Conservation (phyloP, 2,113 vertebrate genomes). For the Anarrhichthys ocellatus region DNA sequence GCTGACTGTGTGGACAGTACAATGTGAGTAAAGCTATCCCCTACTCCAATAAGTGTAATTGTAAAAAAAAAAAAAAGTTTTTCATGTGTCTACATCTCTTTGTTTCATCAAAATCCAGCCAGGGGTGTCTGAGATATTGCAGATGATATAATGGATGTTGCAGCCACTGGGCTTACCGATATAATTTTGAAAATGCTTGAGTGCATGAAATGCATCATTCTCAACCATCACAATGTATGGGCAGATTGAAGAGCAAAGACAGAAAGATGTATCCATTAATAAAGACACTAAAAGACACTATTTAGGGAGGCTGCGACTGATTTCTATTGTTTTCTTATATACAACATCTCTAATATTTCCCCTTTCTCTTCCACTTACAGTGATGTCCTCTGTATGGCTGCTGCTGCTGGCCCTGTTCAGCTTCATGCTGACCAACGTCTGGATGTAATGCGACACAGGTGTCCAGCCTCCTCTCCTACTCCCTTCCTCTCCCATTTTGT, state of each 20-base stretch:
- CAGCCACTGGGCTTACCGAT: no score
- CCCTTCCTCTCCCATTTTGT: rapidly evolving
- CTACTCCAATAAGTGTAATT: neutral
- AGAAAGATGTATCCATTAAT: neutral
- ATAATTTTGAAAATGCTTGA: neutral
- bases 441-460: constrained; percentile 28
- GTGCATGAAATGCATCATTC: neutral
- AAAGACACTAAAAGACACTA: neutral
- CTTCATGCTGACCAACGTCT: constrained; percentile 59
- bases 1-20: neutral
- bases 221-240: no score
- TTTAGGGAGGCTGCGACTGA: neutral
- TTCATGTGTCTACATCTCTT: neutral
- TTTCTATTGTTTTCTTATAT: neutral
- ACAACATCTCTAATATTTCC: neutral
- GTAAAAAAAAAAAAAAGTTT: no score
- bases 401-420: constrained; percentile 63
- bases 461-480: neutral
- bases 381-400: constrained; percentile 59
- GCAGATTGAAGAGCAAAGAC: neutral
- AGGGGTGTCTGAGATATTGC: neutral
- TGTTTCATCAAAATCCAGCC: neutral
- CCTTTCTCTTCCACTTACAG: constrained; percentile 56
- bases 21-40: neutral
- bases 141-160: neutral